phyloP scores from a whole-genome alignment of 2,888 invertebrate species.

The Luperina nickerlii region DNA sequence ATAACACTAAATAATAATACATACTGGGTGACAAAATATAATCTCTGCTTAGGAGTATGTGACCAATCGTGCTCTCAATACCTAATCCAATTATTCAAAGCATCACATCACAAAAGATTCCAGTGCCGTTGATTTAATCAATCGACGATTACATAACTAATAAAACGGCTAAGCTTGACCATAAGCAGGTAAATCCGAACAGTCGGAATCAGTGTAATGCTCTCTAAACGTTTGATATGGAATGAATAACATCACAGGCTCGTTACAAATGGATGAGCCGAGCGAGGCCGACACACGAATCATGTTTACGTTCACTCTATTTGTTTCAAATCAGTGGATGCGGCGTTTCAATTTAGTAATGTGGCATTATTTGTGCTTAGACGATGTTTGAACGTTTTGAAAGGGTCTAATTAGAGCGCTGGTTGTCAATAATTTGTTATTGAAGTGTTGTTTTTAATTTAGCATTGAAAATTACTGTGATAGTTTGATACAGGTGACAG shows the following conservation, averaged over 20 bases:
- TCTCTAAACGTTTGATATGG: conserved; percentile 86
- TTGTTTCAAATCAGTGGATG: conserved; percentile 73
- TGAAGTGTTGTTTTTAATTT: not conserved
- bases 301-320: conserved; percentile 62
- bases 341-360: conserved; percentile 70
- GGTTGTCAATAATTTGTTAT: conserved; percentile 1
- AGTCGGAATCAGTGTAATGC: conserved; percentile 80
- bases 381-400: conserved; percentile 36
- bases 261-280: conserved; percentile 84
- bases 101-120: conserved; percentile 9
- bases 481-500: not conserved
- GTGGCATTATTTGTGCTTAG: conserved; percentile 57
- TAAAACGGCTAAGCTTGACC: conserved; percentile 55
- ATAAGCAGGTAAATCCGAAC: conserved; percentile 70
- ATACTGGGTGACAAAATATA: not conserved
- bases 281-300: conserved; percentile 70
- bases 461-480: not conserved
- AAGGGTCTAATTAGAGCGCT: conserved; percentile 10
- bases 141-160: conserved; percentile 31
- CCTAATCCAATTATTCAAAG: conserved; percentile 44
- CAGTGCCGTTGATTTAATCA: conserved; percentile 27
- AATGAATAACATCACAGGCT: conserved; percentile 88
- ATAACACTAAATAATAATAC: not conserved
- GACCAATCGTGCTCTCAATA: conserved; percentile 3
- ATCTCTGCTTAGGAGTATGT: not conserved